These are phyloP conservation scores for Semnopithecus entellus DNA, from an alignment of 2,113 vertebrate genomes.

Conservation along the genomic window DNA sequence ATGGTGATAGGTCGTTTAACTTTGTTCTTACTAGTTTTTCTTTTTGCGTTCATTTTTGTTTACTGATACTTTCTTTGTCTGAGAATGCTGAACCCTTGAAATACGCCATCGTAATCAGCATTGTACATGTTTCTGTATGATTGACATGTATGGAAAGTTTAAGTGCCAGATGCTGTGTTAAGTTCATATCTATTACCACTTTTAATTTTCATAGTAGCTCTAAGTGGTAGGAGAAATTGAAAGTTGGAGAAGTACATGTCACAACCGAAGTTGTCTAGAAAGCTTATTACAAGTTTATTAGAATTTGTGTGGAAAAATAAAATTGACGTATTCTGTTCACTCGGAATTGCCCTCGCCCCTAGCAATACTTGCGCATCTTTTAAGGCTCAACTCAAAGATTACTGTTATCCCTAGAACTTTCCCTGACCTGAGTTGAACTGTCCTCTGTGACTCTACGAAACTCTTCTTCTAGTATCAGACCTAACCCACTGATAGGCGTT, in stretches of 20 bases:
- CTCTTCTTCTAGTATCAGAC: slow-evolving; percentile 11
- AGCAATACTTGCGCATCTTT: neutral
- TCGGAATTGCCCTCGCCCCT: neutral
- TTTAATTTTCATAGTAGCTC: neutral
- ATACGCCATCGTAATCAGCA: neutral
- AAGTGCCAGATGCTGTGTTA: neutral
- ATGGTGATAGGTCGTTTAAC: slow-evolving; percentile 2
- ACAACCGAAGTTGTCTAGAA: slow-evolving; percentile 22
- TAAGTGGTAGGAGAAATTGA: neutral
- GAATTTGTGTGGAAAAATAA: slow-evolving; percentile 45
- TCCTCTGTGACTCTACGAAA: slow-evolving; percentile 5
- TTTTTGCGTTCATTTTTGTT: neutral
- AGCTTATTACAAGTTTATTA: neutral
- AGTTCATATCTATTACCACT: neutral
- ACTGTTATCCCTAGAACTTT: slow-evolving; percentile 4
- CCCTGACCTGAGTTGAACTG: neutral
- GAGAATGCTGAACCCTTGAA: slow-evolving; percentile 8
- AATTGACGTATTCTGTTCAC: neutral
- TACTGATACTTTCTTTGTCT: slow-evolving; percentile 20
- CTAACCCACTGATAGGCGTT: neutral
- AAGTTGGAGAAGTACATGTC: neutral
- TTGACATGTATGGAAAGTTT: neutral
- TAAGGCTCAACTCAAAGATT: slow-evolving; percentile 17
- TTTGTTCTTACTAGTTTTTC: slow-evolving; percentile 42
- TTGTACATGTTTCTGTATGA: slow-evolving; percentile 40